These are phyloP conservation scores for Drosophila virilis DNA, from an alignment of 1,140 invertebrate species.

Conservation along the genomic window DNA sequence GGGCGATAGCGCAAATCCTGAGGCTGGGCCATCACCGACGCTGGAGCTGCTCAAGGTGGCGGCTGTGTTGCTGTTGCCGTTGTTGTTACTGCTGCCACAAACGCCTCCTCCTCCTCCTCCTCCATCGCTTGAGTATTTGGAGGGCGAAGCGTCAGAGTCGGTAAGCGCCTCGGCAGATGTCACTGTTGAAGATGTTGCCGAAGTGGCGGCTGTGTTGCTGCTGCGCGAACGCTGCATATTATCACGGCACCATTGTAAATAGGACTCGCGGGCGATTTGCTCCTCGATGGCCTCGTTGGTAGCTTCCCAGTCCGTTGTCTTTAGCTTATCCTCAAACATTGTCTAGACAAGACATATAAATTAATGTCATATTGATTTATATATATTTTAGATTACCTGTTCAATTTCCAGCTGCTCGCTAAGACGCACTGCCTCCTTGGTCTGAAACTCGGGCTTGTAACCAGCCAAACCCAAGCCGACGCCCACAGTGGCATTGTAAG, in stretches of 20 bases:
- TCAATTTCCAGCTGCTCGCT: conserved; percentile 95
- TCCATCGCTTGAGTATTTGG: conserved; percentile 69
- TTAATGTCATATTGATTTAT: neutral
- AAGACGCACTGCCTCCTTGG: conserved; percentile 91
- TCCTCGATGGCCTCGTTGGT: conserved; percentile 97
- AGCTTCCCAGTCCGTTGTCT: conserved; percentile 96
- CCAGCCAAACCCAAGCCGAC: conserved; percentile 94
- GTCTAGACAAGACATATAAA: conserved; percentile 84
- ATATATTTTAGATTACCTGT: conserved; percentile 84
- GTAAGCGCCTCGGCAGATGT: conserved; percentile 77
- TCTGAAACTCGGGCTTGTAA: conserved; percentile 91
- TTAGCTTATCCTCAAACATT: conserved; percentile 96
- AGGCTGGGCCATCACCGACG: conserved; percentile 28
- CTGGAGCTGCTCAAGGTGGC: conserved; percentile 39
- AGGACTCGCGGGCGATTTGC: conserved; percentile 95
- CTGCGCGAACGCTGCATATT: conserved; percentile 87
- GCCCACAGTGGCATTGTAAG: conserved; percentile 93
- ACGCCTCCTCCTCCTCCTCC: conserved; percentile 14
- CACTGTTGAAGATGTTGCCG: conserved; percentile 79
- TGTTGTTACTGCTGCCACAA: conserved; percentile 17
- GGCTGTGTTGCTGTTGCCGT: conserved; percentile 21
- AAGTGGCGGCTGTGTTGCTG: conserved; percentile 64
- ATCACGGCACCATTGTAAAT: conserved; percentile 93
- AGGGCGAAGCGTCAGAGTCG: conserved; percentile 75
- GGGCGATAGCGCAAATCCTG: conserved; percentile 50